Evolutionary conservation across 2,888 invertebrate species (phyloP), one percentile per base, ranked within the genome.

Genomic region (Nomada ferruginata): DNA sequence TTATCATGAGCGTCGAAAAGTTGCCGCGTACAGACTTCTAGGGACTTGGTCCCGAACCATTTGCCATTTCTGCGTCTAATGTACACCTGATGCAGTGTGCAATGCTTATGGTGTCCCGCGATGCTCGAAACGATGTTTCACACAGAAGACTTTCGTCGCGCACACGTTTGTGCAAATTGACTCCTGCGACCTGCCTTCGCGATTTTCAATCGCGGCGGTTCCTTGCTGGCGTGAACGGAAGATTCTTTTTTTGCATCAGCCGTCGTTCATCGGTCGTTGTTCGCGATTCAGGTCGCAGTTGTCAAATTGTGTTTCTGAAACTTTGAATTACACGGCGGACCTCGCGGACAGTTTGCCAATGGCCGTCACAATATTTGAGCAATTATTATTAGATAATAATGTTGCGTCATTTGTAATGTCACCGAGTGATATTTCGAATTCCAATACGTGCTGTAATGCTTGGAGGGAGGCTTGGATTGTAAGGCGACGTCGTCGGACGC

Each of bases 61-160:
- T 79, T 69, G 60, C 69, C 55, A 42, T 64, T 63, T 72, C 55
- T 50, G 36, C 29, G 29, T 57, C 60, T 55, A 26, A 65, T 53
- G 50, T 50, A 55, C 59, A 23, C 36, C 69, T 59, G 75, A 65
- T 47, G 20, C 63, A 26, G 52, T 26, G 36, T 36, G 36, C 7
- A 42, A 47, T 47, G 57, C 18, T 59, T 55, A 15, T 59, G 11
- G 44, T 47, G 53, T 59, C 36, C 50, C 52, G 18, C 23, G 57
- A 10, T 47, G 20, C 50, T 26, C 2, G 26, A 2, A 26, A 26
- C 26, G 26, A 26, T 26, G 26, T 26, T 44, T 69, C 42, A 50
- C 64, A 59, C 36, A 63, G 60, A 36, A 63, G 63, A 64, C 71
- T 71, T 76, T 76, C 71, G 75, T 13, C 44, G 29, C 65, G 15